Evolutionary conservation across 2,113 vertebrate genomes (phyloP).

Genomic region (Rhea pennata): DNA sequence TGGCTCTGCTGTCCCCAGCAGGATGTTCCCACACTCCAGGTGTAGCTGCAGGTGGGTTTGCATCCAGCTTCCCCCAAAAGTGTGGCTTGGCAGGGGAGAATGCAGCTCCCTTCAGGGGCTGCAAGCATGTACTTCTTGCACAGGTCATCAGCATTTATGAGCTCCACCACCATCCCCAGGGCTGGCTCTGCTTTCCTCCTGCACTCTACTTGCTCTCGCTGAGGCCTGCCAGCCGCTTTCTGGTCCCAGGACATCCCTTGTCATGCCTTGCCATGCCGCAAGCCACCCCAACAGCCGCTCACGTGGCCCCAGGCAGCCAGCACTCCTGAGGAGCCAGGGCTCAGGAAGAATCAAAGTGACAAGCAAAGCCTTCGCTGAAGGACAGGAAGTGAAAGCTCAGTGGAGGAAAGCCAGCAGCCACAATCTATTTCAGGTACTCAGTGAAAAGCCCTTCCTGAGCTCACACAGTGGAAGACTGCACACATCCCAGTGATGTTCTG

Average conservation of each 20-base stretch:
- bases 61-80: not conserved
- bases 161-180: not conserved
- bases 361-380: not conserved
- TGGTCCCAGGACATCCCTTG: not conserved
- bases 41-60: not conserved
- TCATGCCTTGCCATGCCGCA: not conserved
- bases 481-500: not conserved
- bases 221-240: not conserved
- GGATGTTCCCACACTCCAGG: not conserved
- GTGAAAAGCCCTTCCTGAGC: not conserved
- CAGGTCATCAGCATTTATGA: not conserved
- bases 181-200: not conserved
- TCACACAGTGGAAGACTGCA: not conserved
- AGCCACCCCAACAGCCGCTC: not conserved
- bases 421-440: not conserved
- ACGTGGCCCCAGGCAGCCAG: not conserved
- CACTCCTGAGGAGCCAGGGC: not conserved
- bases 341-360: not conserved
- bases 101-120: not conserved
- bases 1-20: not conserved
- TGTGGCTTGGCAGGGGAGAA: not conserved
- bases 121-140: not conserved
- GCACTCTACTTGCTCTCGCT: not conserved
- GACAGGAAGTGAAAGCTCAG: not conserved
- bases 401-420: not conserved